Percentiles rank a stretch among this genome's conserved stretches.
These are phyloP conservation scores for Papilio protenor DNA, from an alignment of 2,888 invertebrate genomes.

Conservation along the genomic window DNA sequence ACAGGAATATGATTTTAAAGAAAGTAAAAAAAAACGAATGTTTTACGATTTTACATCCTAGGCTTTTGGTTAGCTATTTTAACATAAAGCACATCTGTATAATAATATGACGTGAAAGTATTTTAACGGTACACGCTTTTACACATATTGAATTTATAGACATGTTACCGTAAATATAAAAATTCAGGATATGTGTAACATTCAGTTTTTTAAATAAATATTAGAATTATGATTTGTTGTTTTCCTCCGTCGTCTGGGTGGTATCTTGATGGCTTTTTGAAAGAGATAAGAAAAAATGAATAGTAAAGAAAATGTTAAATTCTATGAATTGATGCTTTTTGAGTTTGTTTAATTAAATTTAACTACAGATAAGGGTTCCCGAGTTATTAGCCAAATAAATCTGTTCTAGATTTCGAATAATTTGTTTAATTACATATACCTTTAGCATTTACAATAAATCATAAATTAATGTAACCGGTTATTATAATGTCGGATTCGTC, in stretches of 20 bases:
- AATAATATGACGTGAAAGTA: conserved; percentile 25
- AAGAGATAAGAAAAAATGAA: no score
- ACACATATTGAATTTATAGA: conserved; percentile 12
- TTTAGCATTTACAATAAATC: neutral
- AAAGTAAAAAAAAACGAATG: neutral
- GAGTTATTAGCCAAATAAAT: neutral
- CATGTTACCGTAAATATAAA: neutral
- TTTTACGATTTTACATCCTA: neutral
- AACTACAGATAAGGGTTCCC: no score
- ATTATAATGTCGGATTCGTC: neutral
- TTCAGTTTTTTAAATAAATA: neutral
- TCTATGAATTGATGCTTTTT: no score
- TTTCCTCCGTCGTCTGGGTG: neutral
- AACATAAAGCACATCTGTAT: conserved; percentile 28
- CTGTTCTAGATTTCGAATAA: neutral
- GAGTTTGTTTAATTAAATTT: no score
- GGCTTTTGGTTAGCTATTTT: conserved; percentile 17
- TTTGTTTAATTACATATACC: neutral
- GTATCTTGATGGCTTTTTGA: no score
- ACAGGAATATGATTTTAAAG: neutral
- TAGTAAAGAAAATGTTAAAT: no score
- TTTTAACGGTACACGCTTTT: conserved; percentile 40
- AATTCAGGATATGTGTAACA: neutral
- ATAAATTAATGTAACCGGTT: neutral
- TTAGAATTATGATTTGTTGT: neutral